Percentiles rank a stretch among this genome's conserved stretches.
Evolutionary conservation across 2,888 invertebrate genomes (phyloP).

Genomic region (Tridacna gigas): DNA sequence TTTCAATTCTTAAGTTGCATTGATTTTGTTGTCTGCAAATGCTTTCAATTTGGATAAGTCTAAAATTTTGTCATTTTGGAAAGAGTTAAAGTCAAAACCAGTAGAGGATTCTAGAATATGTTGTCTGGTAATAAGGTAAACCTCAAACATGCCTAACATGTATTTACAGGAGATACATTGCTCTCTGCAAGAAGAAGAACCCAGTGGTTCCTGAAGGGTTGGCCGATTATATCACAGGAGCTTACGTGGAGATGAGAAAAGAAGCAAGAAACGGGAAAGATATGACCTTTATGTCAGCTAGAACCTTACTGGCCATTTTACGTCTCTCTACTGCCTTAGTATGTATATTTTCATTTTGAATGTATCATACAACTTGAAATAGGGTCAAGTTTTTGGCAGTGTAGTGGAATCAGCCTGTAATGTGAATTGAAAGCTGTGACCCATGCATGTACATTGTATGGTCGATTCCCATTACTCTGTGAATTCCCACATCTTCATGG

Average conservation of each 20-base stretch:
- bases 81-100: no score
- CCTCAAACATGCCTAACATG: neutral
- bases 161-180: constrained; percentile 91
- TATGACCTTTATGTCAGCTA: constrained; percentile 96
- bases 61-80: no score
- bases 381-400: no score
- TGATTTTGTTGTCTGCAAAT: no score
- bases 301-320: constrained; percentile 96
- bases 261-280: constrained; percentile 96
- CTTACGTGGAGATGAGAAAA: constrained; percentile 88
- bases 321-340: constrained; percentile 97
- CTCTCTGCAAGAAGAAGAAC: constrained; percentile 94
- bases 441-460: no score
- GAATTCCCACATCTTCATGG: no score
- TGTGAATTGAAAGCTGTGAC: no score
- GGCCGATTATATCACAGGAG: constrained; percentile 93
- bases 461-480: no score
- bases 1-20: no score
- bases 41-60: neutral
- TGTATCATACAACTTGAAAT: no score
- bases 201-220: constrained; percentile 95
- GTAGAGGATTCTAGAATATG: neutral
- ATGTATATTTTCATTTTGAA: constrained; percentile 65
- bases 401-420: no score
- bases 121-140: neutral